phyloP scores from a whole-genome alignment of 2,888 invertebrate genomes.

The Proisotoma minuta region DNA sequence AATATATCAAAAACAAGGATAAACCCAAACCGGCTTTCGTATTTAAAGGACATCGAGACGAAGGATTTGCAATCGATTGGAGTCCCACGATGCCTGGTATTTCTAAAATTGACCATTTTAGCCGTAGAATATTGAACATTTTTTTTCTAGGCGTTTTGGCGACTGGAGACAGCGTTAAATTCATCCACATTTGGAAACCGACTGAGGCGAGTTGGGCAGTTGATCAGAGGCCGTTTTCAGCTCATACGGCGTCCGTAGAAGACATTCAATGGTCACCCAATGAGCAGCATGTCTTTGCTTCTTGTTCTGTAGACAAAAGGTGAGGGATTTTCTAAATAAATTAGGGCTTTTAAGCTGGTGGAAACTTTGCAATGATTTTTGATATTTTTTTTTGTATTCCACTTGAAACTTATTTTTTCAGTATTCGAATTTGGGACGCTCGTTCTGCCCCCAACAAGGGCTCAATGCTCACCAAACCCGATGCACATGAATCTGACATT shows the following conservation, averaged over 20 bases:
- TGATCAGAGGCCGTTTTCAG: constrained; percentile 79
- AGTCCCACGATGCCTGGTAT: constrained; percentile 69
- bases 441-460: constrained; percentile 79
- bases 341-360: too few relatives aligned
- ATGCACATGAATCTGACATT: constrained; percentile 85
- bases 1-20: constrained; percentile 46
- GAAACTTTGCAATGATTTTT: too few relatives aligned
- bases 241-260: constrained; percentile 90
- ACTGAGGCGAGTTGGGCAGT: constrained; percentile 75
- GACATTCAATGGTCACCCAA: constrained; percentile 99
- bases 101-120: not conserved
- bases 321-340: too few relatives aligned
- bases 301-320: constrained; percentile 81
- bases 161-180: constrained; percentile 78
- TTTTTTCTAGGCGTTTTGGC: constrained; percentile 67
- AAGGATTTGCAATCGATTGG: constrained; percentile 97
- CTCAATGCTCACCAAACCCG: constrained; percentile 79
- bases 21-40: constrained; percentile 67
- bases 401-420: constrained; percentile 48
- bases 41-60: constrained; percentile 84
- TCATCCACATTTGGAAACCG: constrained; percentile 91
- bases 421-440: constrained; percentile 93
- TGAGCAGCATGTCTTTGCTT: constrained; percentile 79
- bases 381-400: too few relatives aligned
- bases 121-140: not conserved